Base-by-base conservation (phyloP, 2,797 vertebrate species). In the Chrysolophus pictus region DNA sequence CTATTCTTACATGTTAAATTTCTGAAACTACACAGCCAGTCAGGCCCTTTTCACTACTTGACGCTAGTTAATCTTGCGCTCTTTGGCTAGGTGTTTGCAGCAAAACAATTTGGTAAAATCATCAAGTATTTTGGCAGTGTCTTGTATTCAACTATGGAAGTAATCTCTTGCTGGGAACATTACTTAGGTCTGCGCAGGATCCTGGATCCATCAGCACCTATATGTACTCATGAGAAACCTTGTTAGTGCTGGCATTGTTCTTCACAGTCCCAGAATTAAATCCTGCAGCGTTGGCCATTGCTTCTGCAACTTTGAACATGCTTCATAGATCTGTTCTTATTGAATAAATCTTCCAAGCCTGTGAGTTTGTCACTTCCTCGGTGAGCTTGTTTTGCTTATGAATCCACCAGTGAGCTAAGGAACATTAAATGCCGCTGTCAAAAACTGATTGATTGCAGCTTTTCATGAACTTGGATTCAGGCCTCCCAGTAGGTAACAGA, bases 391-490 rank as follows among this genome's bases (percentile, higher is more conserved):
- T 91, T 86, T 93, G 85, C 67, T 86, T 78, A 39, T 19, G 80
- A 51, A 53, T 58, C 58, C 79, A n/a, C 68, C 0, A 10, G 62
- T 87, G 79, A 85, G 33, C 44, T 65, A 42, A 76, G 78, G 70
- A 88, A 67, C 84, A 23, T 42, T 73, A 81, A 93, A 56, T 0
- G 0, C 55, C 0, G 2, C 44, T 87, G 71, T 84, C 86, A 84
- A 71, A 92, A 93, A 29, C 33, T 84, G 76, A 86, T 62, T 39
- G 85, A 86, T 81, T 84, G 28, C 85, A 4, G 14, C 56, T 88
- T 94, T 91, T 88, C 81, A 42, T 84, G 81, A 74, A 87, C 64
- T 33, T 84, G 74, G 56, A 56, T 59, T 47, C 55, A 84, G 74
- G 53, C 71, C 80, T 93, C 80, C 56, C 49, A 82, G 14, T 72